A percentile compares a stretch with the other conserved stretches of the same genome.
Evolutionary conservation across 2,888 invertebrate genomes (phyloP).

Genomic region (Tetranychus truncatus): DNA sequence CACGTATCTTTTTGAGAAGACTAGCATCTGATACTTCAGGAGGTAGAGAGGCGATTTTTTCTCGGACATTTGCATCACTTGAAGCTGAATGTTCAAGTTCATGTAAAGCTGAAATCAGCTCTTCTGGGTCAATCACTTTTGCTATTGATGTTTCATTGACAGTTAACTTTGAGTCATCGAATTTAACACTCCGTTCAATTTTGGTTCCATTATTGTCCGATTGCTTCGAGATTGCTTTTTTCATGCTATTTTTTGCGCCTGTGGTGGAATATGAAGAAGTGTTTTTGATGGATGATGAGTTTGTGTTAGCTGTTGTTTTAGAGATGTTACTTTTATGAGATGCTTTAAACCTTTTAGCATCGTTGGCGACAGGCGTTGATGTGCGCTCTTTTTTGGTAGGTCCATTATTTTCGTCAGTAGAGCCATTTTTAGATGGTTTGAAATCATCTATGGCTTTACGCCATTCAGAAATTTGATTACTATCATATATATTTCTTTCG

Average conservation of each 20-base stretch:
- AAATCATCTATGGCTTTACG: neutral
- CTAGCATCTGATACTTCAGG: slow-evolving; percentile 82
- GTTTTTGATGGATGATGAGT: neutral
- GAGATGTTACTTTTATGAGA: slow-evolving; percentile 5
- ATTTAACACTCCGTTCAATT: neutral
- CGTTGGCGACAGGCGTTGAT: neutral
- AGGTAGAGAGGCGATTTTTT: slow-evolving; percentile 78
- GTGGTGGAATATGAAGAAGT: neutral
- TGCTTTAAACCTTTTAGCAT: slow-evolving; percentile 8
- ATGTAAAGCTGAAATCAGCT: slow-evolving; percentile 58
- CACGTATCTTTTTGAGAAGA: slow-evolving; percentile 64
- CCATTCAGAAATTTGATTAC: slow-evolving; percentile 57
- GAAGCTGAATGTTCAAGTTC: slow-evolving; percentile 86
- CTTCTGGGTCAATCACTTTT: slow-evolving; percentile 49
- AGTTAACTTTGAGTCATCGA: neutral
- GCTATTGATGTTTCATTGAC: neutral
- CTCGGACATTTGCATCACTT: slow-evolving; percentile 74
- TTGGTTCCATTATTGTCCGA: neutral
- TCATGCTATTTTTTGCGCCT: neutral
- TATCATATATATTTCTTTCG: slow-evolving; percentile 43
- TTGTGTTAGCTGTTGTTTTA: neutral
- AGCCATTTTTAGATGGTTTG: neutral
- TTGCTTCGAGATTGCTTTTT: neutral
- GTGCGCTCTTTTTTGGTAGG: neutral
- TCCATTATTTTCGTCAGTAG: slow-evolving; percentile 2